phyloP scores from a whole-genome alignment of 2,797 vertebrate genomes.

The Okamejei kenojei region DNA sequence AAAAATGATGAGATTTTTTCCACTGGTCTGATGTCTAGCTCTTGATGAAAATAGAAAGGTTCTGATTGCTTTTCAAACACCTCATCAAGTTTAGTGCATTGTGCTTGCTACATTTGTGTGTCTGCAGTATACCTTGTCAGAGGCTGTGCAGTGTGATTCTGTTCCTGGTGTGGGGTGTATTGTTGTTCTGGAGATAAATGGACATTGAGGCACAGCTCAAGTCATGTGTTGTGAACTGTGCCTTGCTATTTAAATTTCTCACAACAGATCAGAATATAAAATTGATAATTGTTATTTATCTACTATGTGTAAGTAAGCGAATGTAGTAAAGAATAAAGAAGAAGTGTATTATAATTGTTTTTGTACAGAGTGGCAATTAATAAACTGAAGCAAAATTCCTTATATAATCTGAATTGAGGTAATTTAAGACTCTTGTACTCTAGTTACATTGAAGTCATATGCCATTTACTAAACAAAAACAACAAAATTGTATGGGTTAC shows the following conservation, averaged over 20 bases:
- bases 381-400: neutral
- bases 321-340: neutral
- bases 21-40: neutral
- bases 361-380: neutral
- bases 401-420: neutral
- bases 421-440: neutral
- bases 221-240: neutral
- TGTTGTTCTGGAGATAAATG: neutral
- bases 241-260: neutral
- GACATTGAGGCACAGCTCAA: neutral
- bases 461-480: neutral
- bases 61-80: neutral
- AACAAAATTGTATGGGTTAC: too few relatives aligned
- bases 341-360: neutral
- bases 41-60: neutral
- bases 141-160: neutral
- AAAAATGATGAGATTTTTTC: too few relatives aligned
- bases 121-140: neutral
- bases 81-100: neutral
- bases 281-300: neutral
- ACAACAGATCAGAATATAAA: neutral
- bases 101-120: neutral
- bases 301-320: neutral
- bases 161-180: neutral
- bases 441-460: neutral